phyloP scores from a whole-genome alignment of 2,888 invertebrate species.

The Tortrix viridana region DNA sequence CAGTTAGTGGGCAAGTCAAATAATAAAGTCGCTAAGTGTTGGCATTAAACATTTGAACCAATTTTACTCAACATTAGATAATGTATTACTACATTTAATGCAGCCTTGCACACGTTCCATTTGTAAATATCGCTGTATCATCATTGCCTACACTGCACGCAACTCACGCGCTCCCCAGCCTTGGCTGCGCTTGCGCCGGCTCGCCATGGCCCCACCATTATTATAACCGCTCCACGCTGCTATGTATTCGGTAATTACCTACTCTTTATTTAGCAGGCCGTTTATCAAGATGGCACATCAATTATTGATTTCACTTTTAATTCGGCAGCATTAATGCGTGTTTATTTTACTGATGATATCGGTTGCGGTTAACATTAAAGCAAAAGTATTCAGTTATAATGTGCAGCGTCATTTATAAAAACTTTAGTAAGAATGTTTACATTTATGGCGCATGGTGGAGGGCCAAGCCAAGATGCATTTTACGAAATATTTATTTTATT shows the following conservation, averaged over 20 bases:
- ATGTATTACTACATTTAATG: no score
- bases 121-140: neutral
- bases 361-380: constrained; percentile 8
- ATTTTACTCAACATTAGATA: no score
- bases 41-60: no score
- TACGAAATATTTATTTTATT: no score
- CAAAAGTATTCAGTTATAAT: constrained; percentile 9
- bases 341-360: constrained; percentile 24
- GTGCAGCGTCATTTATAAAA: constrained; percentile 1
- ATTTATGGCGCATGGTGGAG: no score
- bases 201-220: constrained; percentile 48
- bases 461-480: no score
- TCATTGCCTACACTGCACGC: constrained; percentile 23
- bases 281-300: constrained; percentile 44
- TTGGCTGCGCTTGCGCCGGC: constrained; percentile 54
- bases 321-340: constrained; percentile 39
- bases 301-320: constrained; percentile 38
- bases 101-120: no score
- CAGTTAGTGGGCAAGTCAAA: no score
- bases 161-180: constrained; percentile 48
- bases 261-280: constrained; percentile 46
- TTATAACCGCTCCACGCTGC: constrained; percentile 48
- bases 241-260: constrained; percentile 49
- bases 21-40: no score
- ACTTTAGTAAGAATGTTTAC: neutral